Percentiles rank a stretch among this genome's conserved stretches.
Conservation (phyloP, 2,113 vertebrate species). For the Petrocephalus zakoni region DNA sequence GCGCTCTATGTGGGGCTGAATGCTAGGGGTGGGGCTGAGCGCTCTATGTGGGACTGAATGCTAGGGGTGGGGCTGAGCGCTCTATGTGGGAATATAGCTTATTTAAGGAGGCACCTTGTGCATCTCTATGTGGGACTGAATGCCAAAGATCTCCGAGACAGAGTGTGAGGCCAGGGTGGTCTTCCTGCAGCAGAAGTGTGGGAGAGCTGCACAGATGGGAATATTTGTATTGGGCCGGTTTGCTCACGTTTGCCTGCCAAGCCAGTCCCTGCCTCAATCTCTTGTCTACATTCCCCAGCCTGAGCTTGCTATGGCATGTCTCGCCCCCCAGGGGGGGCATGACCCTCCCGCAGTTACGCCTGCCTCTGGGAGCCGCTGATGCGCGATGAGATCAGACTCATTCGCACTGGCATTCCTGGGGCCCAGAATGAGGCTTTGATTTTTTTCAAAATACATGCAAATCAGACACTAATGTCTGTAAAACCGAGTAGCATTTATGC, state of each 20-base stretch:
- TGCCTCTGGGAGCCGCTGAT: neutral
- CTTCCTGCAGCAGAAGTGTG: neutral
- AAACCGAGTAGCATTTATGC: neutral
- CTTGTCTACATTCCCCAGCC: neutral
- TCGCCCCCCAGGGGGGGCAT: neutral
- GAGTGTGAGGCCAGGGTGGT: neutral
- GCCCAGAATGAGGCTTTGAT: neutral
- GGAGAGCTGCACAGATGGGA: too few relatives aligned
- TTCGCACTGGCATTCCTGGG: neutral
- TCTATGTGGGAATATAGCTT: too few relatives aligned
- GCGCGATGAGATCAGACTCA: neutral
- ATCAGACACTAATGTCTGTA: neutral
- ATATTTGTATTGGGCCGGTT: too few relatives aligned
- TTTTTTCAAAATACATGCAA: neutral
- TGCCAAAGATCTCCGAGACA: neutral
- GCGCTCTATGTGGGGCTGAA: neutral
- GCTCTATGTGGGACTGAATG: neutral
- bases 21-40: neutral
- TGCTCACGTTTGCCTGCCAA: neutral
- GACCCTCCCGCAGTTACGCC: neutral
- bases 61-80: neutral
- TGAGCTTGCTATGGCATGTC: neutral
- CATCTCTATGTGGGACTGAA: neutral
- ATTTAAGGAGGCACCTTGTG: too few relatives aligned
- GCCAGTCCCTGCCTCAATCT: neutral